Base-by-base conservation (phyloP, 2,888 invertebrate species). In the Dicyrtomina minuta region DNA sequence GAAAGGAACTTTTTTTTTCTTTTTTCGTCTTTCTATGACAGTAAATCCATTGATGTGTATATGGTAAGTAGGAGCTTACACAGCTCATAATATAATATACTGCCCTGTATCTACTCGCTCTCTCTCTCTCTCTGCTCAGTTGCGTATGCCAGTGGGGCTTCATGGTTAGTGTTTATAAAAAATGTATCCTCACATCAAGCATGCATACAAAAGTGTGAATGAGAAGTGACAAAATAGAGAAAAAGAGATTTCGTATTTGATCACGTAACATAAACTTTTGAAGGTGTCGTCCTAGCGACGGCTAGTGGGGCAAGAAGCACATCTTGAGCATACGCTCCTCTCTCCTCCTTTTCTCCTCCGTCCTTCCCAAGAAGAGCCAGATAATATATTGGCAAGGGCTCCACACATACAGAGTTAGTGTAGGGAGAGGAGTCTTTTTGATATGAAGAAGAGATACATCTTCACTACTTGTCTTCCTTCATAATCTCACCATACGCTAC, bases 191-290 rank as follows among this genome's bases (percentile, higher is more conserved):
- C 33, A 33, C 33, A 33, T 33, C 39, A 58, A 55, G 62, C 62
- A 68, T 62, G 58, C 68, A 68, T 56, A 65, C 51, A 59, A 65
- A 51, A 70, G 60, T 61, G 56, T 44, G 46, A 62, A 66, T 59
- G 24, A 67, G 58, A 67, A 26, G 46, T 39, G 60, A 67, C 43
- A 67, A 33, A 58, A 71, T 62, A 58, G 59, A 64, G 68, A 60
- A 68, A 64, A 68, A 71, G 68, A 62, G 67, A 67, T 62, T 62
- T 70, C 60, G 24, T 60, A 67, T 71, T 71, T 67, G 71, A 65
- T 65, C 65, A 71, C 65, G 68, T 71, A 65, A 51, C 51, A 69
- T 62, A 59, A 61, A 53, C 22, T 61, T 55, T 44, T 62, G 44
- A 62, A 49, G 62, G 49, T 62, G 49, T 49, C 49, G 58, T 44